Evolutionary conservation across 2,113 vertebrate species (phyloP), one percentile per base, ranked within the genome.

Genomic region (Percina caprodes): DNA sequence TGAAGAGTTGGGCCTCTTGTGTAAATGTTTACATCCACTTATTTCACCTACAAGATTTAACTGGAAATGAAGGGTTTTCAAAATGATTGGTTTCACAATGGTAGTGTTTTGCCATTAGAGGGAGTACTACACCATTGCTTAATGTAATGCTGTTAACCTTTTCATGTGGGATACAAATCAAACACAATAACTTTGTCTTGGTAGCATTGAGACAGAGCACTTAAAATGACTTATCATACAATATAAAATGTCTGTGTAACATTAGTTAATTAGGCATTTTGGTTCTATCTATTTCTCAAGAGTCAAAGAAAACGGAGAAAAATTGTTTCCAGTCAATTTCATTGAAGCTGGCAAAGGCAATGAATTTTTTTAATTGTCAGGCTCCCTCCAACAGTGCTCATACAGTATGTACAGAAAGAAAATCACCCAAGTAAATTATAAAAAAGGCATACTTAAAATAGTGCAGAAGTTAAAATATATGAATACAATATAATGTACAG

Each of bases 51-150:
- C 68, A 6, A 13, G 23, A 18, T 13, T 39, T 54, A 48, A 58
- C 23, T 70, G 52, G 15, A 61, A 59, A 35, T 63, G 14, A 39
- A 61, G 21, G 14, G 11, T 46, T 19, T 23, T 26, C 18, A 9
- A 0, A 49, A 3, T 39, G 35, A 65, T 26, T 42, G 45, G 15
- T 51, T 74, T 69, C 54, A 45, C 13, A 73, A 39, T 62, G 19
- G 55, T 54, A 73, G 6, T 26, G n/a, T 46, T 48, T 55, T 54
- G 19, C 70, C 84, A 71, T 23, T 33, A 16, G 74, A 73, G 74
- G 68, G 24, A 35, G 77, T 63, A 58, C 51, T 14, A 6, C 21
- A 52, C 66, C 2, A n/a, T 15, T 16, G 23, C 46, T 51, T 14
- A 6, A 51, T 33, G 5, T 24, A 1, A 2, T 33, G 11, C 19